Conservation (phyloP, 1,140 invertebrate species). For the Eufriesea mexicana region DNA sequence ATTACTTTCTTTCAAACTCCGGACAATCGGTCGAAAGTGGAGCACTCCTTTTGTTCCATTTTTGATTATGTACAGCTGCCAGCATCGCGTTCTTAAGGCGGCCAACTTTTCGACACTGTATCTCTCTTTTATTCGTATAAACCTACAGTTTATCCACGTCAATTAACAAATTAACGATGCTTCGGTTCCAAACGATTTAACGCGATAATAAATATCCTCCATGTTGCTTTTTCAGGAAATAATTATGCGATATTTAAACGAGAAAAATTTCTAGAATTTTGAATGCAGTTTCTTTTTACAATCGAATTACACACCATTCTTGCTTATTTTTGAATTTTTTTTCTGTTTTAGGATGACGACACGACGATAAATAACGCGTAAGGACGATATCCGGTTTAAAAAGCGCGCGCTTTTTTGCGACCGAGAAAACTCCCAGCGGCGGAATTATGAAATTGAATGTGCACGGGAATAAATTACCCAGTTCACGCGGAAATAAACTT, state of each 20-base stretch:
- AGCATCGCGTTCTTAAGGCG: constrained; percentile 36
- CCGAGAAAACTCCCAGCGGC: background rate
- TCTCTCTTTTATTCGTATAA: background rate
- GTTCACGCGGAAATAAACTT: constrained; percentile 48
- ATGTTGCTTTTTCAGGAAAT: background rate
- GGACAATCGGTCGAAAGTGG: constrained; percentile 51
- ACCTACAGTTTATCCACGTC: background rate
- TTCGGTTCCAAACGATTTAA: background rate
- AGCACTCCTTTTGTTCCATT: constrained; percentile 47
- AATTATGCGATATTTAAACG: background rate
- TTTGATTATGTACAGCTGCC: constrained; percentile 52
- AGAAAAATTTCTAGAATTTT: background rate
- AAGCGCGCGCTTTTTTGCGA: background rate
- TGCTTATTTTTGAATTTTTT: too few relatives aligned
- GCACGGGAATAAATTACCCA: constrained; percentile 46
- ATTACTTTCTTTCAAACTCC: constrained; percentile 51
- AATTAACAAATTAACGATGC: background rate
- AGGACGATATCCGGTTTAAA: background rate
- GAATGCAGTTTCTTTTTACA: too few relatives aligned
- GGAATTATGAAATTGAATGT: constrained; percentile 34
- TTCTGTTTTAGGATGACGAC: background rate
- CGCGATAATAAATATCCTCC: background rate
- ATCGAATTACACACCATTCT: too few relatives aligned
- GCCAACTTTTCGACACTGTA: constrained; percentile 25
- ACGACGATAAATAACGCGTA: background rate